phyloP scores from a whole-genome alignment of 2,113 vertebrate genomes.

The Cebidichthys violaceus region DNA sequence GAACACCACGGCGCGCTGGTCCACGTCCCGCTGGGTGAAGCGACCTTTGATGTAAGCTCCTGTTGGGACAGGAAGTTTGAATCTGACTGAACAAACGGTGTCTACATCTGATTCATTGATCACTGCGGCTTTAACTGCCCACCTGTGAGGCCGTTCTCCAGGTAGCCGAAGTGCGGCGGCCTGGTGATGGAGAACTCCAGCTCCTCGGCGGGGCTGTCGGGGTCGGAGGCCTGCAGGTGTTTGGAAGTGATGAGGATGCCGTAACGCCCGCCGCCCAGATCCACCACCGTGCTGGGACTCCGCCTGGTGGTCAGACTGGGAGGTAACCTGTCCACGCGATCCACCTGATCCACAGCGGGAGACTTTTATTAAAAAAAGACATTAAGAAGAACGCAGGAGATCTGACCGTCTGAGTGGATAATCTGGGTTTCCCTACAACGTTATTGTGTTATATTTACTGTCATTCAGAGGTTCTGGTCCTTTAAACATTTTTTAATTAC shows the following conservation, averaged over 20 bases:
- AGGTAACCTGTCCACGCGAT: slow-evolving; percentile 74
- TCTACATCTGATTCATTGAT: neutral
- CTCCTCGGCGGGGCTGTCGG: slow-evolving; percentile 72
- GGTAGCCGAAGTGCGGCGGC: slow-evolving; percentile 73
- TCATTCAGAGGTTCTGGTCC: neutral
- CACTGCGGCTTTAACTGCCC: rapidly evolving
- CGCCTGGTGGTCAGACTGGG: slow-evolving; percentile 73
- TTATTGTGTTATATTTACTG: neutral
- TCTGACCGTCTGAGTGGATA: neutral
- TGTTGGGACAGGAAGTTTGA: slow-evolving; percentile 41
- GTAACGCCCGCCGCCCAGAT: slow-evolving; percentile 58
- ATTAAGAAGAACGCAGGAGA: neutral
- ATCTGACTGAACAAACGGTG: too few relatives aligned
- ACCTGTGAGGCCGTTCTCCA: slow-evolving; percentile 81
- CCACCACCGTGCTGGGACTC: slow-evolving; percentile 69
- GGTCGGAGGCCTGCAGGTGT: slow-evolving; percentile 68
- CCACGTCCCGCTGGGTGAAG: slow-evolving; percentile 82
- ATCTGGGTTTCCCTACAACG: neutral
- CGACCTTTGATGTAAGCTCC: slow-evolving; percentile 75
- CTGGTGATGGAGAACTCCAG: slow-evolving; percentile 78
- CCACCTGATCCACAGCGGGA: slow-evolving; percentile 64
- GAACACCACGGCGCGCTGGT: slow-evolving; percentile 73
- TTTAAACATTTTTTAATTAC: neutral
- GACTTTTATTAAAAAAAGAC: neutral
- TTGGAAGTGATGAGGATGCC: slow-evolving; percentile 73